These are phyloP conservation scores for Diarsia rubi DNA, from an alignment of 2,888 invertebrate species.

Conservation along the genomic window DNA sequence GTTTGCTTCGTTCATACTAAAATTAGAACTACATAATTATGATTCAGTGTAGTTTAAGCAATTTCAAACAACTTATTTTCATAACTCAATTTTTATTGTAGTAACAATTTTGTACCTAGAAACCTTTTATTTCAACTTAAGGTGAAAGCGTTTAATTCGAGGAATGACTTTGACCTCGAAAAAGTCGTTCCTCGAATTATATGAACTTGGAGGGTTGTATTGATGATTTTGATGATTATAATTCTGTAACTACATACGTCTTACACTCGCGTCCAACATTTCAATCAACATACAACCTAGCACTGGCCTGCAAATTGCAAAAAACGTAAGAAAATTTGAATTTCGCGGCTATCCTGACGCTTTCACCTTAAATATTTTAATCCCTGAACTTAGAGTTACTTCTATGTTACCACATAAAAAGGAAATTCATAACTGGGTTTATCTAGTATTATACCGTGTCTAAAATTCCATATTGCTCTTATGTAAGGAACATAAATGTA, in stretches of 20 bases:
- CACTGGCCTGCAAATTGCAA: too few relatives aligned
- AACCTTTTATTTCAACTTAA: background rate
- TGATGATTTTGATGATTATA: too few relatives aligned
- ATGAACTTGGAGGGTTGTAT: too few relatives aligned
- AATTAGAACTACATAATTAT: slow-evolving; percentile 12
- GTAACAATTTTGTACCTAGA: background rate
- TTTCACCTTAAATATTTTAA: background rate
- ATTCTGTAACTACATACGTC: too few relatives aligned
- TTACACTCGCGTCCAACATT: too few relatives aligned
- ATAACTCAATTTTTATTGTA: background rate
- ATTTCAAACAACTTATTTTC: background rate
- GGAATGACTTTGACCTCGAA: too few relatives aligned
- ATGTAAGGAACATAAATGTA: slow-evolving; percentile 28
- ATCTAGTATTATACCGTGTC: background rate
- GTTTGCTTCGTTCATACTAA: slow-evolving; percentile 10
- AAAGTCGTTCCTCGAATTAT: too few relatives aligned
- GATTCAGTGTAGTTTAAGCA: background rate
- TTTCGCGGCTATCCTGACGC: too few relatives aligned
- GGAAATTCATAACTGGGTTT: slow-evolving; percentile 1
- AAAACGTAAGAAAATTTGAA: too few relatives aligned
- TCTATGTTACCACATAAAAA: slow-evolving; percentile 17
- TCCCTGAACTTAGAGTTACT: background rate
- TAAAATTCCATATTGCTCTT: slow-evolving; percentile 26
- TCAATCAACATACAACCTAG: too few relatives aligned
- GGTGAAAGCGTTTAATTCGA: too few relatives aligned